Conservation (phyloP, 1,140 invertebrate species). For the Pseudomyrmex cubaensis region DNA sequence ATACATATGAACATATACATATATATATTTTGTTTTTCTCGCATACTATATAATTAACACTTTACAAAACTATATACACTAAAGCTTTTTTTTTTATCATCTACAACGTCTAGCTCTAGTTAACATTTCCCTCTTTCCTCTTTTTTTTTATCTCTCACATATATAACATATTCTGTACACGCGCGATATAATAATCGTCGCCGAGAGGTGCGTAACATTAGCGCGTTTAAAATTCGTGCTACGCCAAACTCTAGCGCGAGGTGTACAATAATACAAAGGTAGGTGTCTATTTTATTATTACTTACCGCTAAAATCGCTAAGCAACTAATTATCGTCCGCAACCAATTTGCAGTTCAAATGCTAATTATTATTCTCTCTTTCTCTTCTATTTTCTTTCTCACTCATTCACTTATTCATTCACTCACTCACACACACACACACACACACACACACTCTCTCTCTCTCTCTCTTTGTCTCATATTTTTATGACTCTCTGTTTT, state of each 20-base stretch:
- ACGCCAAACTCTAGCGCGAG: slow-evolving; percentile 74
- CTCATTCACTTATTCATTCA: background rate
- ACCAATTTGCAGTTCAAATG: slow-evolving; percentile 51
- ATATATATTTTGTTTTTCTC: slow-evolving; percentile 61
- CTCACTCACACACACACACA: background rate
- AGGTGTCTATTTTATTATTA: slow-evolving; percentile 46
- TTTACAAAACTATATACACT: slow-evolving; percentile 86
- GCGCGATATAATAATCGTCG: slow-evolving; percentile 65
- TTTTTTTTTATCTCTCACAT: slow-evolving; percentile 41
- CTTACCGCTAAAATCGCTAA: slow-evolving; percentile 70
- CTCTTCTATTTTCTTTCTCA: slow-evolving; percentile 13
- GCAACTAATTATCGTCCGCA: slow-evolving; percentile 78
- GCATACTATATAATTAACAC: slow-evolving; percentile 78
- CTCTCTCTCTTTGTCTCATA: slow-evolving; percentile 21
- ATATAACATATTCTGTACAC: slow-evolving; percentile 8
- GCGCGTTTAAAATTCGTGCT: slow-evolving; percentile 74
- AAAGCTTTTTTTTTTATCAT: slow-evolving; percentile 80
- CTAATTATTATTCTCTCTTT: slow-evolving; percentile 12
- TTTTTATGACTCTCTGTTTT: slow-evolving; percentile 30
- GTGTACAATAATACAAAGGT: slow-evolving; percentile 75
- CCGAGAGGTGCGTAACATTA: slow-evolving; percentile 73
- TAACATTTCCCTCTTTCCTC: slow-evolving; percentile 72
- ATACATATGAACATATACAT: slow-evolving; percentile 45
- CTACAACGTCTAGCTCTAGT: slow-evolving; percentile 79
- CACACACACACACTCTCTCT: too few species aligned